Evolutionary conservation across 2,797 vertebrate species (phyloP).

Genomic region (Potorous gilbertii): DNA sequence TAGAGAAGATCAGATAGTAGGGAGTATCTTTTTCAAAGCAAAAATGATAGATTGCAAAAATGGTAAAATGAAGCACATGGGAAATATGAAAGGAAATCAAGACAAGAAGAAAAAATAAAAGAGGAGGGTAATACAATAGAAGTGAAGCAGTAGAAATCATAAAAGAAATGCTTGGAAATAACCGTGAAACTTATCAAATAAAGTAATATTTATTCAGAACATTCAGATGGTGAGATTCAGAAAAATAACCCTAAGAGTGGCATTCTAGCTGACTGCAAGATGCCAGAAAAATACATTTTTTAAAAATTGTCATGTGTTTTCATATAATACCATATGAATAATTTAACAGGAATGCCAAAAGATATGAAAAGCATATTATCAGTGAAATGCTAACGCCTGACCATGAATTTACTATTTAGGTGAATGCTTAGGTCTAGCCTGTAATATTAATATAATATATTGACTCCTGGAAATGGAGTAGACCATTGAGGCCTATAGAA

Average conservation of each 20-base stretch:
- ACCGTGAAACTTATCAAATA: constrained; percentile 84
- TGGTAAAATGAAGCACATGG: constrained; percentile 68
- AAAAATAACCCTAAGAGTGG: constrained; percentile 80
- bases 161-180: constrained; percentile 82
- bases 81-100: constrained; percentile 81
- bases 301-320: constrained; percentile 81
- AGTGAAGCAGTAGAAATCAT: constrained; percentile 79
- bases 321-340: constrained; percentile 83
- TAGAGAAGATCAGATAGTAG: constrained; percentile 85
- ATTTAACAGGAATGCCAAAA: constrained; percentile 83
- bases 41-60: constrained; percentile 81
- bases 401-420: constrained; percentile 68
- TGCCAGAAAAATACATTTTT: constrained; percentile 77
- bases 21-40: constrained; percentile 80
- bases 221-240: constrained; percentile 83
- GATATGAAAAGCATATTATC: constrained; percentile 82
- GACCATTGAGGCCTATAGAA: constrained; percentile 39
- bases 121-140: constrained; percentile 82
- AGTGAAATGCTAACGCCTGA: constrained; percentile 79
- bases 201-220: constrained; percentile 84
- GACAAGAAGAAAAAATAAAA: constrained; percentile 79
- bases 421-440: constrained; percentile 64
- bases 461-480: constrained; percentile 28
- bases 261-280: constrained; percentile 80
- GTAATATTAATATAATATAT: constrained; percentile 61